phyloP scores from a whole-genome alignment of 2,797 vertebrate species.

The Spea hammondii region DNA sequence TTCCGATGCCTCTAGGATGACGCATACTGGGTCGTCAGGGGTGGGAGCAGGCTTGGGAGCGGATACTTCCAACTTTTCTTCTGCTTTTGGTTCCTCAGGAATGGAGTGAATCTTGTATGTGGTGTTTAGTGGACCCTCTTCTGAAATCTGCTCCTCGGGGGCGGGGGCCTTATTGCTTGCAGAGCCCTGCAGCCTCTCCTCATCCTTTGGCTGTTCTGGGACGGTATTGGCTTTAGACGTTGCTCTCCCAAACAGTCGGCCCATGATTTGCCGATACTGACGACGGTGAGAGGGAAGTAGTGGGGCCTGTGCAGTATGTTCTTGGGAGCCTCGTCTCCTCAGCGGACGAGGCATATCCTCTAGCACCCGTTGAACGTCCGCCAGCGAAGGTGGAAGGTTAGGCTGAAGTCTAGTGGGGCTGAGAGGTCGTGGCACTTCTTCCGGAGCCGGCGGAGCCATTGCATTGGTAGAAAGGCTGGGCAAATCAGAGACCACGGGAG shows the following conservation, averaged over 20 bases:
- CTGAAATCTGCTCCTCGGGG: conserved; percentile 61
- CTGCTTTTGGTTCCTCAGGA: conserved; percentile 47
- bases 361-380: conserved; percentile 75
- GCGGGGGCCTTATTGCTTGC: neutral
- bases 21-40: conserved; percentile 54
- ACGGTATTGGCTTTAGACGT: neutral
- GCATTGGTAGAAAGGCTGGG: neutral
- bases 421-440: conserved; percentile 72
- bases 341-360: conserved; percentile 85
- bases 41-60: conserved; percentile 11
- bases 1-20: conserved; percentile 56
- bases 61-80: neutral
- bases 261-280: conserved; percentile 84
- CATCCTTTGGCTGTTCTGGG: conserved; percentile 22
- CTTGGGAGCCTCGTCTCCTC: conserved; percentile 80
- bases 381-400: conserved; percentile 73
- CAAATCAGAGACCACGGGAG: conserved; percentile 14
- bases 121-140: conserved; percentile 55
- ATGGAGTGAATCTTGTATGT: neutral
- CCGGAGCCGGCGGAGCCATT: neutral
- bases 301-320: conserved; percentile 63
- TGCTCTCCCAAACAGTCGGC: conserved; percentile 73
- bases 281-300: conserved; percentile 70
- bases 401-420: conserved; percentile 88
- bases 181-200: conserved; percentile 38